Evolutionary conservation across 1,140 invertebrate genomes (phyloP).

Genomic region (Drosophila punjabiensis): DNA sequence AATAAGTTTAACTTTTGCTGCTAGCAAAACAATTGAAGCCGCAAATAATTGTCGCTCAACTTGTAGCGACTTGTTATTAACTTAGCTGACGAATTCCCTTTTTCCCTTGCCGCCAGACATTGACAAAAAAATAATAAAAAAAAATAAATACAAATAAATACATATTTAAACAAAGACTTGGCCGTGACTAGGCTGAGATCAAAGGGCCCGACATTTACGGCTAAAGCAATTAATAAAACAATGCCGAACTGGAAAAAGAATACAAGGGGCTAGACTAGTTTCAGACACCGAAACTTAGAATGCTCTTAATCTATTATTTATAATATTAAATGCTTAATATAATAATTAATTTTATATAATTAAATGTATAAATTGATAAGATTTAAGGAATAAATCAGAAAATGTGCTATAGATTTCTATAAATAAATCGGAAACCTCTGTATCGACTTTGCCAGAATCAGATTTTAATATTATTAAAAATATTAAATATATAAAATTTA

Average conservation of each 20-base stretch:
- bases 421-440: background rate
- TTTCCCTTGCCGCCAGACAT: slow-evolving; percentile 52
- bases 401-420: no score
- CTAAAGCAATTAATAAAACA: slow-evolving; percentile 77
- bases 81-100: slow-evolving; percentile 68
- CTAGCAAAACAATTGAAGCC: slow-evolving; percentile 69
- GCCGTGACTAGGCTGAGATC: slow-evolving; percentile 72
- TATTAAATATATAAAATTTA: no score
- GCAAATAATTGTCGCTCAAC: slow-evolving; percentile 66
- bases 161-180: slow-evolving; percentile 51
- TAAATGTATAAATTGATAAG: background rate
- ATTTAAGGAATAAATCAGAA: background rate
- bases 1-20: slow-evolving; percentile 37
- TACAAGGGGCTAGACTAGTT: background rate
- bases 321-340: background rate
- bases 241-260: slow-evolving; percentile 35
- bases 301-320: background rate
- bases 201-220: slow-evolving; percentile 54
- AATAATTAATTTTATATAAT: background rate
- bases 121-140: slow-evolving; percentile 39
- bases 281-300: background rate
- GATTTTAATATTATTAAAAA: background rate
- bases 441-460: background rate
- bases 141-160: slow-evolving; percentile 62
- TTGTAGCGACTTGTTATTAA: slow-evolving; percentile 71